A percentile compares a stretch with the other conserved stretches of the same genome.
These are phyloP conservation scores for Oceanodroma tethys DNA, from an alignment of 2,113 vertebrate genomes.

Conservation along the genomic window DNA sequence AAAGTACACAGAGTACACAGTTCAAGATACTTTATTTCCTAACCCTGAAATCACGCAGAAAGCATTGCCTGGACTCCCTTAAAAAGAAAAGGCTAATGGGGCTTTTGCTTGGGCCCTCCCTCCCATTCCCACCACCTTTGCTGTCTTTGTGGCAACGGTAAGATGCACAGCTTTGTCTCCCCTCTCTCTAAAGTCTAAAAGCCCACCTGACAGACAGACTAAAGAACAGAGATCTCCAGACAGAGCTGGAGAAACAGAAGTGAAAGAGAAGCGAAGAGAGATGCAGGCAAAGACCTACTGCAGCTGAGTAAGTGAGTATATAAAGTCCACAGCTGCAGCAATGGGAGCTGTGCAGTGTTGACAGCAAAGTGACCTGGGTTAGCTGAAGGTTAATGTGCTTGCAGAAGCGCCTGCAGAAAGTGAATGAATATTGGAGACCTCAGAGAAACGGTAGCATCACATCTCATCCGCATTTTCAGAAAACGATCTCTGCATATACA, in stretches of 20 bases:
- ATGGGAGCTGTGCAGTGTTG: accelerated
- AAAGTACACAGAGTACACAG: not conserved
- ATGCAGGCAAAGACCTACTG: not conserved
- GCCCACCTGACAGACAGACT: not conserved
- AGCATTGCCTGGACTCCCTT: not conserved
- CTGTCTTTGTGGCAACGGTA: not conserved
- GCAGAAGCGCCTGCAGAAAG: not conserved
- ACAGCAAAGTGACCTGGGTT: not conserved
- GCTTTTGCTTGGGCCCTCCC: not conserved
- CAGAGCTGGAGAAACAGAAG: not conserved
- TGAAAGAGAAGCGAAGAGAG: not conserved
- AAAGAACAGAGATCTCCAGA: not conserved
- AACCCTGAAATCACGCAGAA: not conserved
- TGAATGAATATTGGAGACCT: not conserved
- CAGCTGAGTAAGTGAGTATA: not conserved
- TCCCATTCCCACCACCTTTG: not conserved
- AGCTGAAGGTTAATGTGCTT: not conserved
- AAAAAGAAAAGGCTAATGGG: not conserved
- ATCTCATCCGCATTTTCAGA: not conserved
- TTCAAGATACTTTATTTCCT: not conserved
- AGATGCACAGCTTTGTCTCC: not conserved
- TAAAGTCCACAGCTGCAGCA: not conserved
- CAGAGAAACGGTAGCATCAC: not conserved
- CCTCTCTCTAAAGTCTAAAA: not conserved
- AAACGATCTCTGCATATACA: not conserved